Evolutionary conservation across 1,140 invertebrate genomes (phyloP).

Genomic region (Mylabris phalerata): DNA sequence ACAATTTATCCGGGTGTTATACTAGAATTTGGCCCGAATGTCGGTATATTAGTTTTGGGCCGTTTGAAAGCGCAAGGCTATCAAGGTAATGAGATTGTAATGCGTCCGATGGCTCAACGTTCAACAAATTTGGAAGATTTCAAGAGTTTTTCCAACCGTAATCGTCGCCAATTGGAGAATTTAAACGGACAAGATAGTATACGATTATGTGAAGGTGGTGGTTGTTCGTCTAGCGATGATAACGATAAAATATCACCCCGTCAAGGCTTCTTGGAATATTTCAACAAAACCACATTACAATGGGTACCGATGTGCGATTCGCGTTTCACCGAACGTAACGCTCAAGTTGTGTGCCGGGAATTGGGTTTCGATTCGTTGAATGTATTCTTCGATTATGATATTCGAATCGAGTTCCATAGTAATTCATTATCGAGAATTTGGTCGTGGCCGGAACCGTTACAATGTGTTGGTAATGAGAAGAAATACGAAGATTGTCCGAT

Average conservation of each 20-base stretch:
- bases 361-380: slow-evolving; percentile 87
- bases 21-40: slow-evolving; percentile 92
- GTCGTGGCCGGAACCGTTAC: slow-evolving; percentile 91
- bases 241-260: slow-evolving; percentile 47
- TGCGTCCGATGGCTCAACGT: slow-evolving; percentile 59
- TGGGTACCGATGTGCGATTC: slow-evolving; percentile 96
- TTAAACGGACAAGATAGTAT: slow-evolving; percentile 45
- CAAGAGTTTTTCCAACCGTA: slow-evolving; percentile 30
- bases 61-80: slow-evolving; percentile 79
- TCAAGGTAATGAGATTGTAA: slow-evolving; percentile 70
- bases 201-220: slow-evolving; percentile 70
- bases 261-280: slow-evolving; percentile 89
- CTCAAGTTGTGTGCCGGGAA: slow-evolving; percentile 90
- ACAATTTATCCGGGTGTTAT: slow-evolving; percentile 84
- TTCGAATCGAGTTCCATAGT: slow-evolving; percentile 75
- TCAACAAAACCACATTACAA: slow-evolving; percentile 88
- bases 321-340: slow-evolving; percentile 89
- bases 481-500: slow-evolving; percentile 82
- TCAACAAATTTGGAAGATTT: slow-evolving; percentile 38
- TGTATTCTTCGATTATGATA: slow-evolving; percentile 74
- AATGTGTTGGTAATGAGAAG: slow-evolving; percentile 77
- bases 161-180: slow-evolving; percentile 47
- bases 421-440: slow-evolving; percentile 78
- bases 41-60: slow-evolving; percentile 94
- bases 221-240: slow-evolving; percentile 48